These are phyloP conservation scores for Punctoribates punctum DNA, from an alignment of 2,888 invertebrate genomes.

Conservation along the genomic window DNA sequence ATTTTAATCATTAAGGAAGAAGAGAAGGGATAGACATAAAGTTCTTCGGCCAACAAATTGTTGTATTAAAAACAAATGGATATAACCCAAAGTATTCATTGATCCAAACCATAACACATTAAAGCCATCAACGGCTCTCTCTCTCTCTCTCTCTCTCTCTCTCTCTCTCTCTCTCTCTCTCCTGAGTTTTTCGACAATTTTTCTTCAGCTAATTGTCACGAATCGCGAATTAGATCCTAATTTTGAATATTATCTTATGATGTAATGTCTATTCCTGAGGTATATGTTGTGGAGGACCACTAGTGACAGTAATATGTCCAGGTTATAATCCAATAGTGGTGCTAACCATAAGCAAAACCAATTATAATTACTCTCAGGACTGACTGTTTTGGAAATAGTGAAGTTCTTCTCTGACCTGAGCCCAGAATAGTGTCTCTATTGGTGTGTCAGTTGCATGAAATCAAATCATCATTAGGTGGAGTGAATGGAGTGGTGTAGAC, in stretches of 20 bases:
- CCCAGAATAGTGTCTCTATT: neutral
- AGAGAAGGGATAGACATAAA: no score
- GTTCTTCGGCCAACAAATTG: no score
- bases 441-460: constrained; percentile 12
- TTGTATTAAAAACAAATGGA: no score
- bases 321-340: neutral
- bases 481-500: neutral
- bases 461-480: constrained; percentile 24
- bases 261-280: neutral
- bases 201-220: constrained; percentile 4
- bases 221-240: neutral
- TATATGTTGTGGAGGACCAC: neutral
- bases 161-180: constrained; percentile 19
- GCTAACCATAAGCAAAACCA: neutral
- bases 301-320: no score
- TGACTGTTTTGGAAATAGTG: neutral
- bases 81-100: no score
- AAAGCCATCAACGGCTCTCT: neutral
- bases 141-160: neutral
- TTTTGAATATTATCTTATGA: neutral
- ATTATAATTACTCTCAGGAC: constrained; percentile 5
- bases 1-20: no score
- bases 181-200: neutral
- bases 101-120: no score
- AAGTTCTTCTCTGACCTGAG: neutral